Base-by-base conservation (phyloP, 2,113 vertebrate species). In the Trematomus loennbergii region DNA sequence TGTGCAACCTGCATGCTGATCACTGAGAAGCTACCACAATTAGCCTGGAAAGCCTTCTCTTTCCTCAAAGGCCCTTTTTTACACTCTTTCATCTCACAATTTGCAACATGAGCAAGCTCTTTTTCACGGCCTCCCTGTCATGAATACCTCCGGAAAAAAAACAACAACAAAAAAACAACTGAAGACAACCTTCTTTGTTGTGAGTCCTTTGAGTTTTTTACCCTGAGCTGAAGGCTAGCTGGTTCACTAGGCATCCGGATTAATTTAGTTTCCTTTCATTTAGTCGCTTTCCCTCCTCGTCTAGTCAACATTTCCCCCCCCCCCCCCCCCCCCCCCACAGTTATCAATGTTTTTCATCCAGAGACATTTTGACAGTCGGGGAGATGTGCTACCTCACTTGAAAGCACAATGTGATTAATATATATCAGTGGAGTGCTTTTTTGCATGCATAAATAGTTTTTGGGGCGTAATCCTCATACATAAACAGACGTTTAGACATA, bases 221-320 rank as follows among this genome's bases (percentile, higher is more conserved):
- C 75, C 33, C 69, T 52, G 29, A 77, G 64, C 83, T 73, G 75
- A 78, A 77, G 79, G 66, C 50, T 6, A 83, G 45, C 73, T 63
- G 68, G 64, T 82, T 76, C 65, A 87, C 75, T 80, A 46, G 72
- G 50, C 67, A 75, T 12, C 25, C 0, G 18, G 40, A n/a, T n/a
- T n/a, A n/a, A n/a, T n/a, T n/a, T n/a, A 82, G 84, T 66, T 17
- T 84, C 12, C 72, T 77, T 86, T 79, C 75, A 84, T 82, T 80
- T 65, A 36, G 55, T 61, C 67, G 17, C 48, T 62, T 62, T 40
- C 36, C 36, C 7, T 40, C 5, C 5, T 5, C 8, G 36, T 7
- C 5, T 40, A 40, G 36, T 40, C 36, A 40, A 7, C 5, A 7
- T 40, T 72, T 77, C 79, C 79, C n/a, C 79, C 79, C 60, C 48